Percentiles rank a stretch among this genome's conserved stretches.
Evolutionary conservation across 2,797 vertebrate genomes (phyloP).

Genomic region (Rousettus madagascariensis): DNA sequence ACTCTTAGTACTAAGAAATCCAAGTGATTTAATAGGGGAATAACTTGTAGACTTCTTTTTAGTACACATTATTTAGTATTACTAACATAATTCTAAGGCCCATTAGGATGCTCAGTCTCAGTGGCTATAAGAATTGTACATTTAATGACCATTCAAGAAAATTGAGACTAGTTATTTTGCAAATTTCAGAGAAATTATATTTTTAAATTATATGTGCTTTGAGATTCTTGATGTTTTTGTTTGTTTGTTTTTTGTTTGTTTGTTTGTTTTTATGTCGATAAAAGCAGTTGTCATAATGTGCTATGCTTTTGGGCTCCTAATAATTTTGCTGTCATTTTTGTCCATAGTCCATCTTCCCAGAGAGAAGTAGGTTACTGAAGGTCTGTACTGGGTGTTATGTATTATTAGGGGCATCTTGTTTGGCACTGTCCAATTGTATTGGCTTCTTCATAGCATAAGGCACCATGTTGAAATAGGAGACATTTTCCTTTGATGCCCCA

Average conservation of each 20-base stretch:
- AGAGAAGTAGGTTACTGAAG: not conserved
- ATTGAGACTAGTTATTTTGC: not conserved
- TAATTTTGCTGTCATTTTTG: conserved; percentile 23
- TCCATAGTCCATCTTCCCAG: not conserved
- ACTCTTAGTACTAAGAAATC: not conserved
- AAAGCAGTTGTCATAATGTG: not conserved
- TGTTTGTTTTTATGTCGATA: not conserved
- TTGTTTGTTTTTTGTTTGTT: not conserved
- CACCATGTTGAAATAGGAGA: not conserved
- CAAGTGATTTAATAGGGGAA: not conserved
- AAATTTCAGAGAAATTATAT: conserved; percentile 10
- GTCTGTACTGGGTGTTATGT: not conserved
- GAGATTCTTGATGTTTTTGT: not conserved
- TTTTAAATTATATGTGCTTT: not conserved
- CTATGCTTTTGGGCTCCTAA: not conserved
- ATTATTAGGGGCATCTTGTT: not conserved
- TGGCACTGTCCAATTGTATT: not conserved
- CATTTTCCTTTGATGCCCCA: not conserved
- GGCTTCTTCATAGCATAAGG: not conserved
- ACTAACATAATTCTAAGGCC: not conserved
- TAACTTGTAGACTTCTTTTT: not conserved
- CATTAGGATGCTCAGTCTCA: not conserved
- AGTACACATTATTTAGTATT: not conserved
- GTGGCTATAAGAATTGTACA: not conserved
- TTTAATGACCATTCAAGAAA: conserved; percentile 42